phyloP scores from a whole-genome alignment of 1,140 invertebrate species.

The Habropoda laboriosa region DNA sequence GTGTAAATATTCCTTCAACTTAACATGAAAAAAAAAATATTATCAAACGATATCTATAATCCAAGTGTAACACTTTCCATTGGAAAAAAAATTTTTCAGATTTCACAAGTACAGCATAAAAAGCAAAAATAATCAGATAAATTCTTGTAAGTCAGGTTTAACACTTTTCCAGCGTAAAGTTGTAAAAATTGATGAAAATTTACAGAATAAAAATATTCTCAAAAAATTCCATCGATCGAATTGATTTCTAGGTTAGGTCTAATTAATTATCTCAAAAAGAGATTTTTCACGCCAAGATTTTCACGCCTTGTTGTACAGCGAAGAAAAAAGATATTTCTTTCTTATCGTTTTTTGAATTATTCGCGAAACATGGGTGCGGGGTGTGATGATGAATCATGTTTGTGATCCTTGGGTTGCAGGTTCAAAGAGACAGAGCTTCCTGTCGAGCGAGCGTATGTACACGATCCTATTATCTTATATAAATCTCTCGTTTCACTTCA shows the following conservation, averaged over 20 bases:
- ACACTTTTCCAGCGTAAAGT: no score
- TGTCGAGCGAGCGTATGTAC: slow-evolving; percentile 94
- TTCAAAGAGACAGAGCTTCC: slow-evolving; percentile 93
- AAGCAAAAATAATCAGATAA: no score
- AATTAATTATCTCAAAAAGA: neutral
- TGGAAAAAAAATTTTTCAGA: no score
- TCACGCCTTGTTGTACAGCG: slow-evolving; percentile 6
- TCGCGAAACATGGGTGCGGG: slow-evolving; percentile 66
- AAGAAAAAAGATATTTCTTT: neutral
- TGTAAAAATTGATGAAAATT: no score
- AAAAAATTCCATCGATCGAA: no score
- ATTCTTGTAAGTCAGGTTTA: no score
- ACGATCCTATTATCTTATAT: slow-evolving; percentile 80
- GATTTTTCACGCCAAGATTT: neutral
- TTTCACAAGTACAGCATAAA: no score
- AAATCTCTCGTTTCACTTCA: slow-evolving; percentile 47
- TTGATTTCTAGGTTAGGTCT: neutral
- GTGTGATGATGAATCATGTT: slow-evolving; percentile 71
- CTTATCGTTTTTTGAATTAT: slow-evolving; percentile 55
- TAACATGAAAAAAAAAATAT: no score
- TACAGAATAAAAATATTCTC: no score
- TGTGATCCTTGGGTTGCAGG: slow-evolving; percentile 87
- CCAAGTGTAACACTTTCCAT: no score
- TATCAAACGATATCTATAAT: neutral
- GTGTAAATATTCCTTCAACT: no score